Base-by-base conservation (phyloP, 2,888 invertebrate genomes). In the Seira musarum region DNA sequence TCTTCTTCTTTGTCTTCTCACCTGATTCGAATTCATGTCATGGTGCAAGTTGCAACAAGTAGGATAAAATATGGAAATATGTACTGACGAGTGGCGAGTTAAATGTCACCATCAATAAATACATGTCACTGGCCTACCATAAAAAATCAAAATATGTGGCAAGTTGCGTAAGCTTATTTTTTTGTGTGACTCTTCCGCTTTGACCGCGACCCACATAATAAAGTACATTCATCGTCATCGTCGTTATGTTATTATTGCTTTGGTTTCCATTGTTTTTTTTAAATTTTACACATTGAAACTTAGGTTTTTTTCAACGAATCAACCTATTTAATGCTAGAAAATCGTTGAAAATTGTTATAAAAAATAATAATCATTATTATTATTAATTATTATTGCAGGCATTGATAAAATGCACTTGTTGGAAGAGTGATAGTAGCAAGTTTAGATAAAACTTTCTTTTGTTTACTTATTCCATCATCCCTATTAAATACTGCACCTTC, bases 281-380 rank as follows among this genome's bases (percentile, higher is more conserved):
- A 40, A 40, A 13, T 40, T 40, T n/a, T n/a, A 40, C 40, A 40
- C n/a, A n/a, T 13, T 40, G n/a, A n/a, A n/a, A n/a, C n/a, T 53
- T 53, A 53, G 3, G 3, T 53, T 53, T 53, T 17, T 17, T 53
- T 53, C 53, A 53, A 53, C 53, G 53, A 53, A 53, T 53, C 53
- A 30, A 30, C 53, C 53, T 8, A 5, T 53, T 53, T 53, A 53
- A 53, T 8, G 53, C 53, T 53, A 53, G 53, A n/a, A 53, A 53
- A 13, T 53, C 53, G 53, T 53, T 53, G 53, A 53, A 53, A 53
- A 53, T 53, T 30, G 53, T 53, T 53, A 53, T 53, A 53, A 53
- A 53, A 53, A 53, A 53, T 53, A 53, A 53, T 53, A 53, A 53
- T 53, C 53, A 53, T 53, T 30, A 53, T 53, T 53, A 53, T 53